These are phyloP conservation scores for Micromussa lordhowensis DNA, from an alignment of 92 coral and sea anemone species.

Conservation along the genomic window DNA sequence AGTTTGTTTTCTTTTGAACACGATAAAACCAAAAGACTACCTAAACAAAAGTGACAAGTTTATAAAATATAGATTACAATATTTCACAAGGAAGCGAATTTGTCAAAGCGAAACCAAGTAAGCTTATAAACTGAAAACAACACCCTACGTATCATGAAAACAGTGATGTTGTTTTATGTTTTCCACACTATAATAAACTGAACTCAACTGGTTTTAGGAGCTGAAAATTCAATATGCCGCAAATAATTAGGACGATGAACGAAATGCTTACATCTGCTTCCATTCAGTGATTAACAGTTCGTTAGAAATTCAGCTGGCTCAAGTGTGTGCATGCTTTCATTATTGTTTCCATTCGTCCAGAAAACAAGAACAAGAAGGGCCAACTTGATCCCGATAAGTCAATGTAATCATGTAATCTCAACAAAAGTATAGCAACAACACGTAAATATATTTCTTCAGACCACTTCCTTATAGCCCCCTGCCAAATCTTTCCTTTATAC, in stretches of 20 bases:
- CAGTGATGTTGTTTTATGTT: slow-evolving; percentile 12
- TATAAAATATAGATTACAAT: slow-evolving; percentile 36
- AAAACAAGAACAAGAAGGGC: background rate
- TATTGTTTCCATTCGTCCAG: background rate
- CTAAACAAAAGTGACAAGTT: slow-evolving; percentile 24
- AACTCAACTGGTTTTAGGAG: background rate
- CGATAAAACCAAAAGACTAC: slow-evolving; percentile 1
- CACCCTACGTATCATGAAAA: background rate
- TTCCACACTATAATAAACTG: background rate
- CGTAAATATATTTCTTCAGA: background rate
- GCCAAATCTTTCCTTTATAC: background rate
- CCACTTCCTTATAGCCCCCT: slow-evolving; percentile 24
- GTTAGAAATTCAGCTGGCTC: slow-evolving; percentile 9
- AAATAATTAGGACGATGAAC: background rate
- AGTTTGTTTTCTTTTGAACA: background rate
- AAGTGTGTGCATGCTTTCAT: background rate
- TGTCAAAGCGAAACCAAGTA: background rate
- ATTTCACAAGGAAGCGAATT: slow-evolving; percentile 15
- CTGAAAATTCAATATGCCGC: background rate
- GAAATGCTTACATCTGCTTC: slow-evolving; percentile 3
- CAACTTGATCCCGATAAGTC: background rate
- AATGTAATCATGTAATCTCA: slow-evolving; percentile 17
- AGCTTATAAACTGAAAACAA: background rate
- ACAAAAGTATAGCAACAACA: background rate
- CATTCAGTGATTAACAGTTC: slow-evolving; percentile 16